Conservation (phyloP, 2,888 invertebrate genomes). For the Blomia tropicalis region DNA sequence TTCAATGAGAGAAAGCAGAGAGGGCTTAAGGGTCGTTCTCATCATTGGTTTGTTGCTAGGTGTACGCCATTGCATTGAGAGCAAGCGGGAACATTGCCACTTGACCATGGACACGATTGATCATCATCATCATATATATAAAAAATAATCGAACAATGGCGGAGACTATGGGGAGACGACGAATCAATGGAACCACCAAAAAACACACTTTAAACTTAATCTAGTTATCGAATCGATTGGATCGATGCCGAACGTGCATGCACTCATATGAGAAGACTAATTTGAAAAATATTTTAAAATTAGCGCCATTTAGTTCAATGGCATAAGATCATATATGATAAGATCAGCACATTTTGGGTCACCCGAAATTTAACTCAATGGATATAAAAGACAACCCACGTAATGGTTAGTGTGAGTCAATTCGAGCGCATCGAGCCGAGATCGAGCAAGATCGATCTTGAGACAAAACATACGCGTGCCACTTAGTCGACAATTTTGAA, state of each 20-base stretch:
- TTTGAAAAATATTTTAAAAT: constrained; percentile 14
- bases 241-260: neutral
- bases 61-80: too few species aligned
- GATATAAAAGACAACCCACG: neutral
- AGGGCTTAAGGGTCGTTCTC: too few species aligned
- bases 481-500: too few species aligned
- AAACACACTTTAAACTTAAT: too few species aligned
- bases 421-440: too few species aligned
- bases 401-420: neutral
- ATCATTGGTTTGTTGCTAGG: too few species aligned
- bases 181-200: too few species aligned
- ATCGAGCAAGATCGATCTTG: too few species aligned
- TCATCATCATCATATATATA: neutral
- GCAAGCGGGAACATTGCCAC: neutral
- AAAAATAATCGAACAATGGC: neutral
- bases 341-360: neutral
- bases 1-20: neutral
- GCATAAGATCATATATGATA: too few species aligned
- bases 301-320: constrained; percentile 1
- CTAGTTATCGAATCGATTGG: neutral
- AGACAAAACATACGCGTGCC: too few species aligned
- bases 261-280: neutral
- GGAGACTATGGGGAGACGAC: neutral
- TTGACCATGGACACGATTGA: neutral
- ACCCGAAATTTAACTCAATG: neutral